Evolutionary conservation across 2,888 invertebrate species (phyloP), one percentile per base, ranked within the genome.

Genomic region (Shargacucullia verbasci): DNA sequence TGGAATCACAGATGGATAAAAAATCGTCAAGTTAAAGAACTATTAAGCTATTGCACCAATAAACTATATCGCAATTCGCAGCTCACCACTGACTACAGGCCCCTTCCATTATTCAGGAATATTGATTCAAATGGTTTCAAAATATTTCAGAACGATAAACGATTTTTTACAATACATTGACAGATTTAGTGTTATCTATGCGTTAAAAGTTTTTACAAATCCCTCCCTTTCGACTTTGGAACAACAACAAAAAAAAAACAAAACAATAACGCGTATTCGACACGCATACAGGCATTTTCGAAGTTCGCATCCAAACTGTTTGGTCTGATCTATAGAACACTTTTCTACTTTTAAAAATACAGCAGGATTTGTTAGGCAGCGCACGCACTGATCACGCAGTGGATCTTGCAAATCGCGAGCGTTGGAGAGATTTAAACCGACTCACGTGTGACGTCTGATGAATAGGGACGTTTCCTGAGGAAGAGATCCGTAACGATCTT

Each of bases 371-470:
- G 61, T 67, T 41, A 74, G 40, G 60, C 33, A 1, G 50, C 65
- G 47, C 65, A 62, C 56, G 70, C 63, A 45, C 63, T 40, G 37
- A 52, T 46, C 50, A 68, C 56, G 45, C 45, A 48, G 53, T 53
- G 49, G 35, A 44, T 57, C 39, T 57, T 58, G 57, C 50, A 41
- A 58, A 59, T 35, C 56, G 52, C 43, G 66, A 59, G 65, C 60
- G 65, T 69, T 46, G 54, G 52, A 44, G 66, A 59, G 65, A 65
- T 69, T 69, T 46, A 80, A 79, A 9, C 29, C 73, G 76, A 4
- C 75, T 76, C 76, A 73, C 70, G 76, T 73, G 69, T 20, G 75
- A 64, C 70, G 33, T 60, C 59, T 85, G 84, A 85, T 81, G 79
- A 75, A 85, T 84, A 70, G 77, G 63, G 63, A 65, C 69, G 60